Conservation (phyloP, 2,888 invertebrate species). For the Sericinus montela region DNA sequence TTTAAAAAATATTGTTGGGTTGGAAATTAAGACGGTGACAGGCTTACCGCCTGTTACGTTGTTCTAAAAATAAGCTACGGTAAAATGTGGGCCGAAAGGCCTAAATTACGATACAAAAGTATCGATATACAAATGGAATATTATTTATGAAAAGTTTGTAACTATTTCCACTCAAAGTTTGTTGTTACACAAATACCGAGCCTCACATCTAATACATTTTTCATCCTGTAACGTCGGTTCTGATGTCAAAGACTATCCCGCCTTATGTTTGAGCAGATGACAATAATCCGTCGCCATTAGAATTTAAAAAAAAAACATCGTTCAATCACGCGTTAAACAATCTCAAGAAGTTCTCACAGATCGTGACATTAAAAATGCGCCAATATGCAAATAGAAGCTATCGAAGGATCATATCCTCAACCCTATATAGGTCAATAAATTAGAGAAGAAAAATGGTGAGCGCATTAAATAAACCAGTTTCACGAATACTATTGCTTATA, state of each 20-base stretch:
- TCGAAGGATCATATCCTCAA: conserved; percentile 33
- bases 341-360: conserved; percentile 51
- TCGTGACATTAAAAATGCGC: conserved; percentile 40
- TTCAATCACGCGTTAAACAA: conserved; percentile 15
- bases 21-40: too few relatives aligned
- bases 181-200: too few relatives aligned
- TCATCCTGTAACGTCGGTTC: too few relatives aligned
- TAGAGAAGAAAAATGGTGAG: conserved; percentile 49
- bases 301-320: neutral
- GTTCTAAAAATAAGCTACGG: too few relatives aligned
- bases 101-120: too few relatives aligned
- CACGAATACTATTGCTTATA: conserved; percentile 35
- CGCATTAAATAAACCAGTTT: conserved; percentile 55
- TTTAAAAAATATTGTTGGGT: too few relatives aligned
- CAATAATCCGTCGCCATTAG: neutral
- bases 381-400: conserved; percentile 67
- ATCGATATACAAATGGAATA: too few relatives aligned
- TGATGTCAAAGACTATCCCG: neutral
- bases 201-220: too few relatives aligned
- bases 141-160: too few relatives aligned
- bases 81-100: too few relatives aligned
- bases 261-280: conserved; percentile 1
- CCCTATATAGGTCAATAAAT: conserved; percentile 65
- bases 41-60: too few relatives aligned
- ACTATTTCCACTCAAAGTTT: too few relatives aligned